Evolutionary conservation across 2,888 invertebrate species (phyloP).

Genomic region (Eupithecia subfuscata): DNA sequence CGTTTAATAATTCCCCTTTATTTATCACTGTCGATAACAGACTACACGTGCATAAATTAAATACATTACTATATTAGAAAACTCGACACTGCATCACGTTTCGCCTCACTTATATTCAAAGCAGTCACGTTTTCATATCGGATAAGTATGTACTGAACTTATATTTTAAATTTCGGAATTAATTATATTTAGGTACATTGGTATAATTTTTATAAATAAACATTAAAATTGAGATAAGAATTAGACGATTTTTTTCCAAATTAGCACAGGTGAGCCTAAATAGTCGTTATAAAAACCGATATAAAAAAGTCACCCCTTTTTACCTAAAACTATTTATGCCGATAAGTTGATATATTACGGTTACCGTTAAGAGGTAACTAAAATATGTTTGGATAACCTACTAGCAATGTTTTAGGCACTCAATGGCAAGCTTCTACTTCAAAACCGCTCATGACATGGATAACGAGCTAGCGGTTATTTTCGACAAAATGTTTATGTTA

Average conservation of each 20-base stretch:
- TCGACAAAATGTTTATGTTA: too few species aligned
- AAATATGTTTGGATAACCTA: background rate
- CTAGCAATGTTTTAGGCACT: background rate
- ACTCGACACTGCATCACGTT: background rate
- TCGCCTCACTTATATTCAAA: background rate
- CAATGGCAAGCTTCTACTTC: background rate
- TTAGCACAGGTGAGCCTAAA: background rate
- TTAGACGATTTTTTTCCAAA: background rate
- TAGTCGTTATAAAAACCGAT: background rate
- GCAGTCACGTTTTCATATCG: background rate
- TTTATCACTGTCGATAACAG: too few species aligned
- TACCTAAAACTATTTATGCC: background rate
- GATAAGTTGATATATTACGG: too few species aligned
- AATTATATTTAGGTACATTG: background rate
- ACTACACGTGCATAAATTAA: too few species aligned
- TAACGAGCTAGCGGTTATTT: too few species aligned
- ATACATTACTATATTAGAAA: background rate
- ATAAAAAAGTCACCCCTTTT: background rate
- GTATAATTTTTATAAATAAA: background rate
- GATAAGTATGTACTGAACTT: background rate
- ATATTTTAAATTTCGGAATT: background rate
- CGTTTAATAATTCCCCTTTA: too few species aligned
- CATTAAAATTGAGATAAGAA: background rate
- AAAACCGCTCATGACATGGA: background rate
- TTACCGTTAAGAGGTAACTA: too few species aligned